These are phyloP conservation scores for Perca fluviatilis DNA, from an alignment of 2,113 vertebrate species.

Conservation along the genomic window DNA sequence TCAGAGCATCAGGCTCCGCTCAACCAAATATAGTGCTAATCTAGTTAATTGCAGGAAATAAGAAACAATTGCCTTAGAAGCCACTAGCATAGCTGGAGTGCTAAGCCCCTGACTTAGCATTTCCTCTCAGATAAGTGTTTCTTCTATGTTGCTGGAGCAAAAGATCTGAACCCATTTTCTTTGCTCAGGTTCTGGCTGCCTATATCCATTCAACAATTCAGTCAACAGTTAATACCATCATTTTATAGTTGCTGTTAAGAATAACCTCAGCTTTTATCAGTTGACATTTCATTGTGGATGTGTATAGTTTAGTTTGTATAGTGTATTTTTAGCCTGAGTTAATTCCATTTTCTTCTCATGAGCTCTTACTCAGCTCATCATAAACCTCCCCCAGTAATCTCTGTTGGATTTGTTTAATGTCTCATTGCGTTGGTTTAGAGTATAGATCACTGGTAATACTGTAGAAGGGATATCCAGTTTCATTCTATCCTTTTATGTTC, in stretches of 20 bases:
- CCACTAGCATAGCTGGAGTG: slow-evolving; percentile 42
- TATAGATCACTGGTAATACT: slow-evolving; percentile 25
- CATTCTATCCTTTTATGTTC: slow-evolving; percentile 28
- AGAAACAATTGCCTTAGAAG: slow-evolving; percentile 61
- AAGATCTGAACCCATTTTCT: slow-evolving; percentile 25
- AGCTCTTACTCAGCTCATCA: slow-evolving; percentile 13
- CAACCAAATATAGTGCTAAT: slow-evolving; percentile 60
- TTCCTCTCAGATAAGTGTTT: slow-evolving; percentile 64
- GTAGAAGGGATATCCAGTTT: neutral
- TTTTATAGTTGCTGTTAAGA: slow-evolving; percentile 24
- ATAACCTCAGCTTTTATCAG: slow-evolving; percentile 42
- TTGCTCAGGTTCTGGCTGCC: slow-evolving; percentile 13
- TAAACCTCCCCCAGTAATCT: slow-evolving; percentile 31
- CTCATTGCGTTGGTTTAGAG: slow-evolving; percentile 35
- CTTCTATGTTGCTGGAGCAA: slow-evolving; percentile 34
- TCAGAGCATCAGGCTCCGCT: slow-evolving; percentile 26
- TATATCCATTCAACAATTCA: slow-evolving; percentile 8
- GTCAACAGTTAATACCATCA: slow-evolving; percentile 12
- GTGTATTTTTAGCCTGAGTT: slow-evolving; percentile 19
- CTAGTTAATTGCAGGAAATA: slow-evolving; percentile 64
- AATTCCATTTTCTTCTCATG: slow-evolving; percentile 29
- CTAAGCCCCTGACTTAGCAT: slow-evolving; percentile 45
- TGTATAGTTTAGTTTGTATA: slow-evolving; percentile 5
- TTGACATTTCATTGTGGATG: neutral
- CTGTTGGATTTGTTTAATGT: slow-evolving; percentile 41